Conservation (phyloP, 2,888 invertebrate genomes). For the Pherbina coryleti region DNA sequence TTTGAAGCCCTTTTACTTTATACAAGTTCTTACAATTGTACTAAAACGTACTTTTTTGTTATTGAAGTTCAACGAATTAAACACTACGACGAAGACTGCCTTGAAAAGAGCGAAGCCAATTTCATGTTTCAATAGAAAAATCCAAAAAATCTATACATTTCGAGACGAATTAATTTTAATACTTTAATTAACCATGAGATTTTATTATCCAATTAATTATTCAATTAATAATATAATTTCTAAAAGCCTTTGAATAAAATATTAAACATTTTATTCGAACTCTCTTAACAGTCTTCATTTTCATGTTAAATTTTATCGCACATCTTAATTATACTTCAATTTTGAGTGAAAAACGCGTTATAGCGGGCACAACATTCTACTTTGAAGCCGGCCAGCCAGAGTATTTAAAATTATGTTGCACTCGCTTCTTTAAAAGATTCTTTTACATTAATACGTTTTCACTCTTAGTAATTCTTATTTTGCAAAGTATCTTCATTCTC, state of each 20-base stretch:
- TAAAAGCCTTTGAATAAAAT: not conserved
- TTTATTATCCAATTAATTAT: no score
- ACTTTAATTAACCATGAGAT: no score
- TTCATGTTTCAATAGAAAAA: not conserved
- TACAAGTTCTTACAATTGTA: not conserved
- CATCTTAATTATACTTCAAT: not conserved
- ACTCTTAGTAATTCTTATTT: not conserved
- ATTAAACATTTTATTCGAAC: not conserved
- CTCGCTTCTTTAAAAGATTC: not conserved
- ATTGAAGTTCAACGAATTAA: not conserved
- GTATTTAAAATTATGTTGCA: not conserved
- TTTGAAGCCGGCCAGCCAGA: slow-evolving; percentile 25
- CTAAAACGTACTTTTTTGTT: not conserved
- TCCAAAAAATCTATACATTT: no score
- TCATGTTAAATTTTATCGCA: not conserved
- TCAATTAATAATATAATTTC: not conserved
- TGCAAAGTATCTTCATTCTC: not conserved
- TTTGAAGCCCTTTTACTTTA: not conserved
- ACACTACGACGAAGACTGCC: not conserved
- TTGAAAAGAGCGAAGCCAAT: not conserved
- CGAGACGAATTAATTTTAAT: no score
- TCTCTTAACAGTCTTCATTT: slow-evolving; percentile 8
- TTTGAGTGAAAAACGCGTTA: no score
- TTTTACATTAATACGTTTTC: not conserved
- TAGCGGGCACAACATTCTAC: not conserved